Percentiles rank a stretch among this genome's conserved stretches.
These are phyloP conservation scores for Hyposoter dolosus DNA, from an alignment of 2,888 invertebrate species.

Conservation along the genomic window DNA sequence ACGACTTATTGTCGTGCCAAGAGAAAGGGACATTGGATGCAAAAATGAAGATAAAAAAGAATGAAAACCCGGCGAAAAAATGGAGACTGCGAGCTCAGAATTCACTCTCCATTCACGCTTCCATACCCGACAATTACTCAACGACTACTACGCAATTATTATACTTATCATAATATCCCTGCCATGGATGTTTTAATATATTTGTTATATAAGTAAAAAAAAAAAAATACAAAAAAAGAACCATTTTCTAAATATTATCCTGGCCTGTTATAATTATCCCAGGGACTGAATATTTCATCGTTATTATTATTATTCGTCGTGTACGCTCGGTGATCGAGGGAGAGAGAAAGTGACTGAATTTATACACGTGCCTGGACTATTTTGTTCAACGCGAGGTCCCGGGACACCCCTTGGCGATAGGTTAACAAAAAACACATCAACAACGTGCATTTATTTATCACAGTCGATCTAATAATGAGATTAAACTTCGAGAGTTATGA, in stretches of 20 bases:
- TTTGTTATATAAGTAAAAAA: not conserved
- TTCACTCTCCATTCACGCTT: constrained; percentile 49
- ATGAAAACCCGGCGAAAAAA: constrained; percentile 7
- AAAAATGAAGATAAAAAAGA: constrained; percentile 4
- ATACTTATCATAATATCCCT: constrained; percentile 52
- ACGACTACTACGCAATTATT: constrained; percentile 17
- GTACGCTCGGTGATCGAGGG: constrained; percentile 2
- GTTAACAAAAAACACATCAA: constrained; percentile 27
- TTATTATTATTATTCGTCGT: constrained; percentile 39
- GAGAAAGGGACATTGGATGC: constrained; percentile 17
- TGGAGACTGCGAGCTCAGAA: constrained; percentile 32
- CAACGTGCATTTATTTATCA: constrained; percentile 38
- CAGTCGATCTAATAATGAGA: constrained; percentile 48
- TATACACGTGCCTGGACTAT: constrained; percentile 47
- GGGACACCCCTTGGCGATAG: constrained; percentile 29
- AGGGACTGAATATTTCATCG: not conserved
- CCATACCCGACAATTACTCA: constrained; percentile 45
- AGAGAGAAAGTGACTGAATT: constrained; percentile 49
- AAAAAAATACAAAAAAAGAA: not conserved
- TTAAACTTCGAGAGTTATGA: constrained; percentile 51
- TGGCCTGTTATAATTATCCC: constrained; percentile 30
- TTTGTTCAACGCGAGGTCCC: constrained; percentile 35
- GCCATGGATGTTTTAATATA: not conserved
- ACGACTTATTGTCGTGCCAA: constrained; percentile 52
- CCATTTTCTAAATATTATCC: not conserved